phyloP scores from a whole-genome alignment of 2,888 invertebrate species.

The Zelleria hepariella region DNA sequence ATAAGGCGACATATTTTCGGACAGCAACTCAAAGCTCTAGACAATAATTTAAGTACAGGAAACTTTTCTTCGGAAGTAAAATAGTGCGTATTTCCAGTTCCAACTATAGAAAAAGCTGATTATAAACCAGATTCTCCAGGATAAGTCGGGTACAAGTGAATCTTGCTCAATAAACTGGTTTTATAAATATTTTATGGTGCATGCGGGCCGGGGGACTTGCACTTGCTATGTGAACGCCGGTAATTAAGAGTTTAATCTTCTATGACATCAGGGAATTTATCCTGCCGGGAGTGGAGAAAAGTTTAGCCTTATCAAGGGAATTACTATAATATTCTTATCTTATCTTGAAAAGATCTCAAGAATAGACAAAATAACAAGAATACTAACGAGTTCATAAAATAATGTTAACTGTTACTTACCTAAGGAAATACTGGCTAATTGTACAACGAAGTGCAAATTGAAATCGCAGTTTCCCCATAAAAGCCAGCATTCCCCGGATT shows the following conservation, averaged over 20 bases:
- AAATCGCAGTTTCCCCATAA: neutral
- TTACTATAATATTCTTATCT: too few species aligned
- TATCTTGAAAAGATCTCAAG: too few species aligned
- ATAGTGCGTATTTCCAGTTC: neutral
- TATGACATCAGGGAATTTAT: slow-evolving; percentile 1
- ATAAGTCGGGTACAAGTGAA: slow-evolving; percentile 23
- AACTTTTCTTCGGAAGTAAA: neutral
- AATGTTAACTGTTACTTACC: neutral
- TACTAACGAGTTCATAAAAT: neutral
- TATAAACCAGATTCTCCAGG: slow-evolving; percentile 5
- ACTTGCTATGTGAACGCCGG: neutral
- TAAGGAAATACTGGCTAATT: neutral
- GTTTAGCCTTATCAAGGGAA: neutral
- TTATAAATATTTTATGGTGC: slow-evolving; percentile 49
- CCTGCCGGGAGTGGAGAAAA: neutral
- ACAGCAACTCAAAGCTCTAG: neutral
- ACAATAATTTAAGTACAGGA: neutral
- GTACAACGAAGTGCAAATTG: neutral
- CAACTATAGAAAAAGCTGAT: neutral
- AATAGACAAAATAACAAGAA: too few species aligned
- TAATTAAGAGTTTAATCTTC: slow-evolving; percentile 6
- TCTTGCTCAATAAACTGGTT: slow-evolving; percentile 55
- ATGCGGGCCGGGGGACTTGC: neutral
- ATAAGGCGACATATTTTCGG: neutral
- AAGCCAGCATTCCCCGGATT: neutral